A percentile compares a stretch with the other conserved stretches of the same genome.
phyloP scores from a whole-genome alignment of 2,888 invertebrate genomes.

The Enchytraeus crypticus region DNA sequence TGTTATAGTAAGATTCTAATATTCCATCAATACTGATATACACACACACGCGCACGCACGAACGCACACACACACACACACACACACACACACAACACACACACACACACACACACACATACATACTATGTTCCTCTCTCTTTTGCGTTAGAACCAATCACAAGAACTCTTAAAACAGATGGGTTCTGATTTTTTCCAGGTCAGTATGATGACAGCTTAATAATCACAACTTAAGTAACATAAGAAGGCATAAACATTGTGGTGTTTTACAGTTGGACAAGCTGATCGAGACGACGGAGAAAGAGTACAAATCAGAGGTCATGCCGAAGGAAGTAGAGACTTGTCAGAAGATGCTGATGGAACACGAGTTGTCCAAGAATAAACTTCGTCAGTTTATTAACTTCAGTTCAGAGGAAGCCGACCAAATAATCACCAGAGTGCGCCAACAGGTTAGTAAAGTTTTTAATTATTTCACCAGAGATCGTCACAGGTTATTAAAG shows the following conservation, averaged over 20 bases:
- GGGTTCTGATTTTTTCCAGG: too few species aligned
- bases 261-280: slow-evolving; percentile 53
- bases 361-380: slow-evolving; percentile 61
- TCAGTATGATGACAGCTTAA: too few species aligned
- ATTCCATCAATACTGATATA: neutral
- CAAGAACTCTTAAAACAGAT: neutral
- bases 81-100: too few species aligned
- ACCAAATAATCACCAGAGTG: slow-evolving; percentile 61
- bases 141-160: neutral
- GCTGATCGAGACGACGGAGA: slow-evolving; percentile 56
- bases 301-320: slow-evolving; percentile 46
- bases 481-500: neutral
- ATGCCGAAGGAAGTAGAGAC: slow-evolving; percentile 51
- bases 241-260: too few species aligned
- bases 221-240: too few species aligned
- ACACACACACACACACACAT: too few species aligned
- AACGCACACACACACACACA: too few species aligned
- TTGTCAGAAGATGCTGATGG: slow-evolving; percentile 54
- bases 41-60: neutral
- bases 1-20: neutral
- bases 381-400: slow-evolving; percentile 61
- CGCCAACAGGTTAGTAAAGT: slow-evolving; percentile 54
- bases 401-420: slow-evolving; percentile 57
- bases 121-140: too few species aligned
- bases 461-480: too few species aligned